These are phyloP conservation scores for Drosophila pseudotalamancana DNA, from an alignment of 2,888 invertebrate genomes.

Conservation along the genomic window DNA sequence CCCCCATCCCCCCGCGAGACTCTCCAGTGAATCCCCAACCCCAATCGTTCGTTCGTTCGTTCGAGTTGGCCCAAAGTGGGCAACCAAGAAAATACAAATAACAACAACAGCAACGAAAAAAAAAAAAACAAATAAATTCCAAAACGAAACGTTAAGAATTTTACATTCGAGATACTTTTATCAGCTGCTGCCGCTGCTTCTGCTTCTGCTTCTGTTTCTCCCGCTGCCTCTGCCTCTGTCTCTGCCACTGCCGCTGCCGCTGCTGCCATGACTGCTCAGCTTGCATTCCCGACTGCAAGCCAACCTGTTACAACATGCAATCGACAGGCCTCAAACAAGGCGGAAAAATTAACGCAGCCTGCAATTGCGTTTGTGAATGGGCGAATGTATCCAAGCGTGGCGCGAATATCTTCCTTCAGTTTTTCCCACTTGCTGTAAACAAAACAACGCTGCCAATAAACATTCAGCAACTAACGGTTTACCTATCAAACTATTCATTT, in stretches of 20 bases:
- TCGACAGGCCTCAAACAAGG: conserved; percentile 60
- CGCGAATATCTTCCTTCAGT: conserved; percentile 31
- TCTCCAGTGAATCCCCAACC: not conserved
- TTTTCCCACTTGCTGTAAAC: conserved; percentile 15
- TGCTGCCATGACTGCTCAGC: conserved; percentile 23
- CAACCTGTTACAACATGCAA: conserved; percentile 68
- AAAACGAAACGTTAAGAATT: conserved; percentile 66
- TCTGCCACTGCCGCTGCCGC: not conserved
- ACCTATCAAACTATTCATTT: no score
- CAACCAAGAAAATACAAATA: conserved; percentile 9
- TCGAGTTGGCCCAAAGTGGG: conserved; percentile 28
- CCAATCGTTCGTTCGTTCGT: conserved; percentile 28
- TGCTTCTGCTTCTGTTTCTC: conserved; percentile 2
- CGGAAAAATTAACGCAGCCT: conserved; percentile 39
- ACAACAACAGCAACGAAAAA: no score
- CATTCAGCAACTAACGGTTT: no score
- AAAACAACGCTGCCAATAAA: not conserved
- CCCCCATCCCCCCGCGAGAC: not conserved
- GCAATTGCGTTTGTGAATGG: conserved; percentile 28
- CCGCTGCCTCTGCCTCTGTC: not conserved
- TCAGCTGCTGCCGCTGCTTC: conserved; percentile 43
- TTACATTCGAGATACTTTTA: conserved; percentile 63
- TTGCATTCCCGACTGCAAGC: conserved; percentile 53
- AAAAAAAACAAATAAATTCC: conserved; percentile 50
- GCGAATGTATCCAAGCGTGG: conserved; percentile 43